phyloP scores from a whole-genome alignment of 2,797 vertebrate genomes.

The Hoplostethus atlanticus region DNA sequence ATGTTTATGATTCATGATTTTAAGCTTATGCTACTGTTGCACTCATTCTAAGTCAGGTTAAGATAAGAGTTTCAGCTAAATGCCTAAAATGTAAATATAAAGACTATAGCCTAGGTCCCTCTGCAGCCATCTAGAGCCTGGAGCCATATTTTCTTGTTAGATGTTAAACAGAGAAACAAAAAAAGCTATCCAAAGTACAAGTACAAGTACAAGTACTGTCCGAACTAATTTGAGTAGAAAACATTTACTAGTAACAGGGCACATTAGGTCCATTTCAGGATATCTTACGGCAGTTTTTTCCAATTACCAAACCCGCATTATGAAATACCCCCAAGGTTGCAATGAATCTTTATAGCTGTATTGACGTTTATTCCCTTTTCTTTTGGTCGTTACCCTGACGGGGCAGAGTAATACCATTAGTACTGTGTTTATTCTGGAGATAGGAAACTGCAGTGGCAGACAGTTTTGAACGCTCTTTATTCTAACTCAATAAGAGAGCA shows the following conservation, averaged over 20 bases:
- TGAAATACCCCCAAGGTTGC: neutral
- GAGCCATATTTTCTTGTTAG: neutral
- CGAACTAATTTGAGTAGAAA: neutral
- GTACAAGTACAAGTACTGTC: neutral
- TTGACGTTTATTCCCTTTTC: conserved; percentile 38
- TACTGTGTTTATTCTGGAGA: conserved; percentile 61
- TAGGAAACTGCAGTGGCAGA: conserved; percentile 58
- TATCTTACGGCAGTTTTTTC: conserved; percentile 5
- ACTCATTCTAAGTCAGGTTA: neutral
- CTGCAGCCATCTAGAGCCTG: neutral
- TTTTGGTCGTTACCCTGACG: conserved; percentile 48
- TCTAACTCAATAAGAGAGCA: conserved; percentile 69
- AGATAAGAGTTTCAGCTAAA: neutral
- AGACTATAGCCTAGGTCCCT: neutral
- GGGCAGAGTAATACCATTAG: conserved; percentile 61
- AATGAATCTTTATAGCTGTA: conserved; percentile 1
- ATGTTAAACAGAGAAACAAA: neutral
- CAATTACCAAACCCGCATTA: conserved; percentile 8
- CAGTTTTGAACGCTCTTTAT: conserved; percentile 57
- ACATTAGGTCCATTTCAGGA: neutral
- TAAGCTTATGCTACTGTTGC: neutral
- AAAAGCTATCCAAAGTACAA: neutral
- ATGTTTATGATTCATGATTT: neutral
- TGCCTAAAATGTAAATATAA: neutral
- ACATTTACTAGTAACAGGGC: neutral